Evolutionary conservation across 2,797 vertebrate species (phyloP), one percentile per base, ranked within the genome.

Genomic region (Odontamblyopus rebecca): DNA sequence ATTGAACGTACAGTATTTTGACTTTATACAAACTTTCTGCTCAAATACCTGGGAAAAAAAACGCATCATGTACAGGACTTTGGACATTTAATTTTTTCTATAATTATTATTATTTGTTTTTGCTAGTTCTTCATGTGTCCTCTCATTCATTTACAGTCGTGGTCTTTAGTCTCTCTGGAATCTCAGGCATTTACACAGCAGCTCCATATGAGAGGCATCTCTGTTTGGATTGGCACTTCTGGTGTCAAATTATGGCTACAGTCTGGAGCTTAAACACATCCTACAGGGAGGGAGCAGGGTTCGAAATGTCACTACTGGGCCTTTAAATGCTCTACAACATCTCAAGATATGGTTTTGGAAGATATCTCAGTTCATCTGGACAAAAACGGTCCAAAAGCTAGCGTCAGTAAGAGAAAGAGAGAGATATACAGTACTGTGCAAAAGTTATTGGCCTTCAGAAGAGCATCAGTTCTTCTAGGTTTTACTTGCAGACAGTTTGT

Each of bases 191-290:
- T 12, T 13, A 41, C 57, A 68, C 30, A 57, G 67, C 29, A 68
- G 67, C 67, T 44, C 67, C 51, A 68, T 29, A 23, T 16, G 9
- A 35, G 66, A 32, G 18, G 8, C 27, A 2, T 56, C 29, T 15
- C 9, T 68, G n/a, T 68, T 38, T 54, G 66, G 30, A 68, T 15
- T 35, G 51, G 66, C 66, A 56, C 51, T 29, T 35, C 6, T 54
- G 18, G 27, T 54, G 51, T 67, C 27, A 15, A 13, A 68, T 54
- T 54, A 68, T 68, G 66, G 50, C 2, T 32, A 51, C 6, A n/a
- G 15, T 32, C 26, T 19, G 15, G 48, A 53, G 18, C 27, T 6
- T 4, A 53, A 18, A 30, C 0, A 50, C 64, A 51, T 65, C 16
- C 16, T 19, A 15, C n/a, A 18, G 5, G 26, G 30, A 50, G 27